Percentiles rank a stretch among this genome's conserved stretches.
These are phyloP conservation scores for Cheilosia vulpina DNA, from an alignment of 2,888 invertebrate genomes.

Conservation along the genomic window DNA sequence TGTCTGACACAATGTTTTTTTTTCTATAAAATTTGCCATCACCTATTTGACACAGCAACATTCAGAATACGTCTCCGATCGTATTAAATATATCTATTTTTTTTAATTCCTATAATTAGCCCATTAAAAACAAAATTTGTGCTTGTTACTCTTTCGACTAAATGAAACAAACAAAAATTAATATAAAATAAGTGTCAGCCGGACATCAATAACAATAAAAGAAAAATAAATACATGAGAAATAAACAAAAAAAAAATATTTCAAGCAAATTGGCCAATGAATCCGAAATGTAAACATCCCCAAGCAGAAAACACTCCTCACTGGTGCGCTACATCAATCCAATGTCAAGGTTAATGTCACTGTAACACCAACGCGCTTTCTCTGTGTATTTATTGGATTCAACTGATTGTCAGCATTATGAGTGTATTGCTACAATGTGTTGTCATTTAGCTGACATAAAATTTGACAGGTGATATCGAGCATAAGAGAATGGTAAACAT, in stretches of 20 bases:
- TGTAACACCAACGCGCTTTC: slow-evolving; percentile 60
- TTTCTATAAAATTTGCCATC: not conserved
- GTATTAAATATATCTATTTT: not conserved
- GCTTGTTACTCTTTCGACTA: not conserved
- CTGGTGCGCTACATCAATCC: slow-evolving; percentile 44
- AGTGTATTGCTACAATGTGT: slow-evolving; percentile 29
- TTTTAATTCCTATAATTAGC: not conserved
- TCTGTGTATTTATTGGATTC: slow-evolving; percentile 41
- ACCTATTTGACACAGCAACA: not conserved
- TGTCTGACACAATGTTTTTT: not conserved
- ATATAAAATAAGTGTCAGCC: not conserved
- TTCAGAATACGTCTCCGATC: not conserved
- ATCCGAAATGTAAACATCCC: slow-evolving; percentile 36
- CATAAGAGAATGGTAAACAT: slow-evolving; percentile 2
- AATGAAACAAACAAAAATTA: not conserved
- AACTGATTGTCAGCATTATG: slow-evolving; percentile 55
- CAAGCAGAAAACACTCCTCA: slow-evolving; percentile 10
- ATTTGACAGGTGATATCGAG: slow-evolving; percentile 58
- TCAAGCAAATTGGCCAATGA: slow-evolving; percentile 43
- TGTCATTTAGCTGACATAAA: slow-evolving; percentile 47
- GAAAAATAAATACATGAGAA: not conserved
- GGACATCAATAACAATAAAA: slow-evolving; percentile 15
- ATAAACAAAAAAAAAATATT: not conserved
- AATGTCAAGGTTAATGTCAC: slow-evolving; percentile 70
- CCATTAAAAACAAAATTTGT: not conserved